Evolutionary conservation across 2,888 invertebrate species (phyloP), one percentile per base, ranked within the genome.

Genomic region (Eupithecia inturbata): DNA sequence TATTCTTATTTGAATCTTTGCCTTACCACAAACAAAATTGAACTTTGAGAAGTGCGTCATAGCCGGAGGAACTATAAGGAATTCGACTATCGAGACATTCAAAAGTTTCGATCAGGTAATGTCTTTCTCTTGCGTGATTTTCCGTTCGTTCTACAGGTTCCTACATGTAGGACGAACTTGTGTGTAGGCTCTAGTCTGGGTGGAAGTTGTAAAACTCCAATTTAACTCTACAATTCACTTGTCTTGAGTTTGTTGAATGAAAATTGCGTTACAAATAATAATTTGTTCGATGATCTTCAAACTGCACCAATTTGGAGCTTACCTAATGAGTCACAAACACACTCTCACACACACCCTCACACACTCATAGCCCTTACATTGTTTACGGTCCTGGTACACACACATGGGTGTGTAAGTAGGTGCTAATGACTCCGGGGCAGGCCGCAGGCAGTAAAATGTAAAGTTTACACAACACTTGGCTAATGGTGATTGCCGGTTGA

Each of bases 381-480:
- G 19, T 45, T n/a, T 45, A 41, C n/a, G 19, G 2, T 19, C 10
- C 41, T 41, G 26, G 33, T 39, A 22, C 22, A 53, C 53, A 22
- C 3, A 12, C 10, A 10, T 3, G 53, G n/a, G 67, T 19, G 19
- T n/a, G 36, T 28, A 49, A 67, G 36, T 19, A 49, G 67, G 28
- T 67, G 45, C 49, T 67, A 67, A 67, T 49, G n/a, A 57, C 53
- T 53, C 19, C 31, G 5, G 41, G 5, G 41, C 68, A 57, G 45
- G 53, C n/a, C 28, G 41, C 6, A 28, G 36, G 63, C 49, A 68
- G 68, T 49, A 12, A 53, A 53, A 1, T 36, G n/a, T 53, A 22
- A 53, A 68, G 53, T 49, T 68, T 45, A 67, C 67, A 57, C 49
- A 68, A 36, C 36, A 68, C 41, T 67, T n/a, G 33, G 22, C 33